Evolutionary conservation across 2,888 invertebrate species (phyloP).

Genomic region (Sminthurinus aureus): DNA sequence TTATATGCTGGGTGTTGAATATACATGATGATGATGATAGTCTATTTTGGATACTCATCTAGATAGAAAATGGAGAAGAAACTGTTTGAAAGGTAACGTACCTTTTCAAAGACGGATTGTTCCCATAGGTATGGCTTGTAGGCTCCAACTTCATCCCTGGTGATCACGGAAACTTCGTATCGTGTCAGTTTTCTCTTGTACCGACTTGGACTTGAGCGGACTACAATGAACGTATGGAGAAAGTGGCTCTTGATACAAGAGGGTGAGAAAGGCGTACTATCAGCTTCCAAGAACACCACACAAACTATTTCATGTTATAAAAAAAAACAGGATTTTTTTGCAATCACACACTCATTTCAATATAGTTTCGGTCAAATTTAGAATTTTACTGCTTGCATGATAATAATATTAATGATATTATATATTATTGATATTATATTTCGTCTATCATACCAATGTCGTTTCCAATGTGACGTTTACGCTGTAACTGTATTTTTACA

Average conservation of each 20-base stretch:
- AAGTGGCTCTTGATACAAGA: conserved; percentile 95
- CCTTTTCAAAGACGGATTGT: conserved; percentile 89
- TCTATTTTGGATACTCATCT: too few relatives aligned
- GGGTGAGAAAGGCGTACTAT: conserved; percentile 90
- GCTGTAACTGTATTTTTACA: conserved; percentile 70
- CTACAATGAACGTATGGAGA: conserved; percentile 90
- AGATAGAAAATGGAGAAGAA: neutral
- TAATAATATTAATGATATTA: too few relatives aligned
- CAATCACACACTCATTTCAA: too few relatives aligned
- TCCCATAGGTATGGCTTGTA: conserved; percentile 92
- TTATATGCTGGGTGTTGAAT: too few relatives aligned
- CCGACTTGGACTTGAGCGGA: conserved; percentile 80
- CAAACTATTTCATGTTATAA: conserved; percentile 69
- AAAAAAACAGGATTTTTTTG: too few relatives aligned
- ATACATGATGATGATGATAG: too few relatives aligned
- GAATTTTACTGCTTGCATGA: too few relatives aligned
- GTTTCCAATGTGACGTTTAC: conserved; percentile 92
- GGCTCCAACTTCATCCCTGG: conserved; percentile 92
- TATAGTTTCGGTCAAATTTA: too few relatives aligned
- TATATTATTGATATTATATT: too few relatives aligned
- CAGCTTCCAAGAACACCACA: conserved; percentile 91
- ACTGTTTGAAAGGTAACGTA: too few relatives aligned
- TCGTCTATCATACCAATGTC: conserved; percentile 69
- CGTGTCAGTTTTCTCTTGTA: conserved; percentile 85
- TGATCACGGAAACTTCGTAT: conserved; percentile 90